A percentile compares a stretch with the other conserved stretches of the same genome.
Evolutionary conservation across 2,888 invertebrate genomes (phyloP).

Genomic region (Drosophila acutilabella): DNA sequence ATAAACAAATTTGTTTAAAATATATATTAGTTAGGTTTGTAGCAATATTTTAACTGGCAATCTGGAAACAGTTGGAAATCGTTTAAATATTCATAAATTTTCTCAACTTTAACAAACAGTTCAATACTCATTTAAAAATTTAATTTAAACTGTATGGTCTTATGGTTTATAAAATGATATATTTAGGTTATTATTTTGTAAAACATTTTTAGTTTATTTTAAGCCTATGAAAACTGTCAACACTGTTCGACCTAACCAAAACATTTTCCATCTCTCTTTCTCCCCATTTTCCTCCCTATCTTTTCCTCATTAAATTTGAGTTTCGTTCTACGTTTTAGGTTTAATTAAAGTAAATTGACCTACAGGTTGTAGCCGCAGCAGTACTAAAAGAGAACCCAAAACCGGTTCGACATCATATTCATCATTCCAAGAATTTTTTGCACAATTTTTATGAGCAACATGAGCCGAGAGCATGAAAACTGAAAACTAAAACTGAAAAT

Average conservation of each 20-base stretch:
- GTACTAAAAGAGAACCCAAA: conserved; percentile 20
- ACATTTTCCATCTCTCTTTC: background rate
- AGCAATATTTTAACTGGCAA: too few species aligned
- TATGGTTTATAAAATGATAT: too few species aligned
- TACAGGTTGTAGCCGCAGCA: conserved; percentile 44
- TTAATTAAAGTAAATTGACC: conserved; percentile 75
- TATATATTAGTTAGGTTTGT: too few species aligned
- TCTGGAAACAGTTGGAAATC: too few species aligned
- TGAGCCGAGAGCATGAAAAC: conserved; percentile 33
- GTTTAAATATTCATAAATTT: too few species aligned
- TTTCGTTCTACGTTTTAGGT: conserved; percentile 38
- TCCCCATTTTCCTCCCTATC: background rate
- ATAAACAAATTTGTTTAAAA: too few species aligned
- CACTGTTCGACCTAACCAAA: background rate
- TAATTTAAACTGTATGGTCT: too few species aligned
- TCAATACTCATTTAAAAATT: too few species aligned
- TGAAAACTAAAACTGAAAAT: conserved; percentile 7
- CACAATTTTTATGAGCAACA: conserved; percentile 61
- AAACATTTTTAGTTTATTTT: too few species aligned
- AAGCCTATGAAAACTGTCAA: too few species aligned
- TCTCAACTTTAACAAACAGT: too few species aligned
- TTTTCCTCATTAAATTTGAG: conserved; percentile 24
- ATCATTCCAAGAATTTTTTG: conserved; percentile 56
- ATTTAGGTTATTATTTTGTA: too few species aligned
- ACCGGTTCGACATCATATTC: conserved; percentile 57